Evolutionary conservation across 1,140 invertebrate genomes (phyloP), one percentile per base, ranked within the genome.

Genomic region (Panagrolaimus sp.): DNA sequence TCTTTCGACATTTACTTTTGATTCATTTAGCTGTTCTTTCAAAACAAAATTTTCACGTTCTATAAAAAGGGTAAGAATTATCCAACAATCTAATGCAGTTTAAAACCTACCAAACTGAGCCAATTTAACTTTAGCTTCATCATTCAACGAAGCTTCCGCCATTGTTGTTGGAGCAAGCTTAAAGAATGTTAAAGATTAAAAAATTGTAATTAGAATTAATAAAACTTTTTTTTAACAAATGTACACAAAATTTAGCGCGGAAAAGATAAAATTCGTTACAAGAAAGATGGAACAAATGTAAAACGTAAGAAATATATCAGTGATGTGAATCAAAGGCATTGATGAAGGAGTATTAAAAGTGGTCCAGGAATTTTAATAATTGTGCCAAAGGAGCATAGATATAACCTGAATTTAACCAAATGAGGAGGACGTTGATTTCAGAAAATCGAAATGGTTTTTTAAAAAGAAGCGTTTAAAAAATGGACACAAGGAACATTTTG

Each of bases 31-130:
- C 52, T 58, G 52, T n/a, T 58, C 52, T 21, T 58, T 21, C 10
- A 58, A 28, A 21, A 58, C 52, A 17, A n/a, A 58, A 28, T 58
- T 58, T 58, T 58, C 52, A 28, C 52, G 52, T 58, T 58, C 52
- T 52, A 24, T 48, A 10, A 58, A 58, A 58, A 21, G 21, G 1
- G 1, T 4, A 48, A 48, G 21, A 48, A 15, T 15, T 10, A 9
- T 48, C 9, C 10, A 4, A 48, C 2, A 24, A 48, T 4, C 2
- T 3, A n/a, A 10, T 24, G 5, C 10, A 15, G 2, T n/a, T 26
- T 26, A 58, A 58, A 12, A 58, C 52, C 12, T 58, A 58, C 52
- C 52, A 26, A 58, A 8, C 4, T 58, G 14, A 58, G 52, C 21
- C 10, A 58, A 26, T 28, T 58, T 58, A 21, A 28, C 12, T 28